Conservation (phyloP, 2,888 invertebrate species). For the Yponomeuta evonymella region DNA sequence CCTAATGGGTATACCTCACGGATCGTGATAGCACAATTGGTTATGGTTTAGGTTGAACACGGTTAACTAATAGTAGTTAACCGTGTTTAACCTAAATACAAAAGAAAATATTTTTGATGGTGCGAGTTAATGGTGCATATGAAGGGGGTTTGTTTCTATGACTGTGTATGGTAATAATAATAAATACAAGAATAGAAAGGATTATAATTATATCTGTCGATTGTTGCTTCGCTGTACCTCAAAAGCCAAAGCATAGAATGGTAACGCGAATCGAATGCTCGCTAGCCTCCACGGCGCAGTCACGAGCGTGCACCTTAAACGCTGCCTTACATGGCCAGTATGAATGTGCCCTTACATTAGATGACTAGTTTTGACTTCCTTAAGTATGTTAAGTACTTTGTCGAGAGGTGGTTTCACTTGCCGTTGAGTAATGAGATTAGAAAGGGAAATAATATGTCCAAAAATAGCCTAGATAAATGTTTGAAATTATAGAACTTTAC, state of each 20-base stretch:
- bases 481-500: too few relatives aligned
- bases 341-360: conserved; percentile 11
- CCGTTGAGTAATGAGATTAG: not conserved
- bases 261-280: conserved; percentile 28
- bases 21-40: too few relatives aligned
- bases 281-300: conserved; percentile 25
- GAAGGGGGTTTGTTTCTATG: too few relatives aligned
- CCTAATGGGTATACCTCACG: too few relatives aligned
- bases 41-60: too few relatives aligned
- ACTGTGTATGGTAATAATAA: too few relatives aligned
- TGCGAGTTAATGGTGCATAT: too few relatives aligned
- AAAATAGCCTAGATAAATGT: too few relatives aligned
- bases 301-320: conserved; percentile 36
- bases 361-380: not conserved
- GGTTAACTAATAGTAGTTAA: too few relatives aligned
- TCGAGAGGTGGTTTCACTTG: not conserved
- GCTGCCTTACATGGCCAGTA: conserved; percentile 26
- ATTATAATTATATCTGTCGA: not conserved
- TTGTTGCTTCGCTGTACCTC: not conserved
- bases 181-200: too few relatives aligned
- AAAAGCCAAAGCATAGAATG: not conserved
- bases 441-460: not conserved
- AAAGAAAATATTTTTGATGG: too few relatives aligned
- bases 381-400: conserved; percentile 1
- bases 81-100: too few relatives aligned